These are phyloP conservation scores for Pangasius djambal DNA, from an alignment of 2,797 vertebrate species.

Conservation along the genomic window DNA sequence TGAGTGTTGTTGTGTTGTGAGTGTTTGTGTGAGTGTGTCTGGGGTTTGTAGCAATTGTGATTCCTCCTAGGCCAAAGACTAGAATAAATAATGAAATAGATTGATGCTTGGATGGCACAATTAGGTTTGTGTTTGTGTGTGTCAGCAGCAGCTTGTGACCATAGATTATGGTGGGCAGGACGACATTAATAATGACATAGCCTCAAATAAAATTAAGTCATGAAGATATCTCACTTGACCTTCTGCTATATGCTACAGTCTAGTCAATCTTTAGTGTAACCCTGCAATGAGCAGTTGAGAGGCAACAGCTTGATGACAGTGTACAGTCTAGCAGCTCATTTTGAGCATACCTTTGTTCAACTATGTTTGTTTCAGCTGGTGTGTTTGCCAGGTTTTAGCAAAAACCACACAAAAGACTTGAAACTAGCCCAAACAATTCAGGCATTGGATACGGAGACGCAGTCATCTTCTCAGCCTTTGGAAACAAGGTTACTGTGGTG, in stretches of 20 bases:
- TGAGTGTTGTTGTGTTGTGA: not conserved
- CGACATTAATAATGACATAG: not conserved
- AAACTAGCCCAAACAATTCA: not conserved
- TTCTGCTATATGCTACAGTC: not conserved
- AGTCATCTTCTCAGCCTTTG: not conserved
- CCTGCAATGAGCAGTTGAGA: not conserved
- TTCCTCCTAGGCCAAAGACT: not conserved
- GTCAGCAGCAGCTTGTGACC: not conserved
- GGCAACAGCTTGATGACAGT: not conserved
- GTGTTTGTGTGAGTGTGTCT: constrained; percentile 27
- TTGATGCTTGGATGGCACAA: not conserved
- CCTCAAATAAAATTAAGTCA: not conserved
- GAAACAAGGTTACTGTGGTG: not conserved
- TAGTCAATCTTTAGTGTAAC: not conserved
- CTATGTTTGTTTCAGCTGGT: not conserved
- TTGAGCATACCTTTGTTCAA: not conserved
- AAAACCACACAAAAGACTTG: not conserved
- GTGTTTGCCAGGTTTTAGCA: not conserved
- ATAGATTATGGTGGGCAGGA: not conserved
- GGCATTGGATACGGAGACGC: not conserved
- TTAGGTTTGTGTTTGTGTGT: not conserved
- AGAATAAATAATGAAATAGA: not conserved
- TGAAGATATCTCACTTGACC: not conserved
- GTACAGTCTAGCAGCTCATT: not conserved
- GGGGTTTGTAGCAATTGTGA: constrained; percentile 15